Base-by-base conservation (phyloP, 1,140 invertebrate species). In the Panagrolaimus sp. region DNA sequence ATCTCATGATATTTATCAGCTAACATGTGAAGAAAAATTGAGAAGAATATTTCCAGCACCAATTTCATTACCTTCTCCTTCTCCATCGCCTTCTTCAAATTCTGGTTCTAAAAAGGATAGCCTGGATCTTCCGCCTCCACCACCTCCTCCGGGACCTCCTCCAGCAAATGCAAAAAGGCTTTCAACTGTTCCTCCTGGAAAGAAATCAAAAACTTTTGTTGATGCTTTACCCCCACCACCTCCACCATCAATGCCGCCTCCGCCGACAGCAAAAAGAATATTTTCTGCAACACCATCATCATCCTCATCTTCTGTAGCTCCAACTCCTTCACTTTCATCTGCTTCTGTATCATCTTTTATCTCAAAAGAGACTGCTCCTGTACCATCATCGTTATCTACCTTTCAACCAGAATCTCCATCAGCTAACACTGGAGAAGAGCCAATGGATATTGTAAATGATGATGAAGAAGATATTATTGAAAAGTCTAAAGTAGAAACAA, bases 381-480 rank as follows among this genome's bases (percentile, higher is more conserved):
- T 43, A 67, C 46, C 46, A 17, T 43, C 65, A 1, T 28, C n/a
- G 1, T 24, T n/a, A 3, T 10, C n/a, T n/a, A n/a, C n/a, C n/a
- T n/a, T n/a, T n/a, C n/a, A n/a, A n/a, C n/a, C 65, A 3, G 65
- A n/a, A 2, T 1, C 28, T 65, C 65, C 65, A 1, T 43, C 65
- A 67, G 28, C 65, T n/a, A n/a, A n/a, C n/a, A n/a, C n/a, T n/a
- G 52, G 52, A 1, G 52, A 58, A 26, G 52, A 12, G 0, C 58
- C 67, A 21, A 58, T 58, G 47, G 67, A 58, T 12, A 68, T 68
- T 8, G 48, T 24, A 24, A 46, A 14, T 17, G 47, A 28, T 24
- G 67, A 68, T 14, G 67, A 68, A 1, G 67, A 68, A 68, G 67
- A 68, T n/a, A n/a, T n/a, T n/a, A n/a, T n/a, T 26, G 67, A 12